phyloP scores from a whole-genome alignment of 1,140 invertebrate genomes.

The Psix sp. region DNA sequence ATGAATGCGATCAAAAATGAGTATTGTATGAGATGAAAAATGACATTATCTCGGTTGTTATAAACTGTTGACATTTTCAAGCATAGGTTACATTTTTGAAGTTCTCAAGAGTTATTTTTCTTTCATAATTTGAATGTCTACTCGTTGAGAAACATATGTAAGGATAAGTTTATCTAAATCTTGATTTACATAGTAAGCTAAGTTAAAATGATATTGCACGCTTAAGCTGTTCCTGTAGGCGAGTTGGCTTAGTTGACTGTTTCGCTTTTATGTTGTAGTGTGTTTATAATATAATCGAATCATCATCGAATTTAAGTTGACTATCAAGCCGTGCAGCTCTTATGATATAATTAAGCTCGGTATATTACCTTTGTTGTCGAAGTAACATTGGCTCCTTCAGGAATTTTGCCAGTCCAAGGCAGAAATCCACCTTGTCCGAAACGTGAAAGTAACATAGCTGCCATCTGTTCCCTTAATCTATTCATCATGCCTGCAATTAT shows the following conservation, averaged over 20 bases:
- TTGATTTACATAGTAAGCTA: slow-evolving; percentile 48
- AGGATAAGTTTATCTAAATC: slow-evolving; percentile 51
- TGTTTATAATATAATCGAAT: slow-evolving; percentile 53
- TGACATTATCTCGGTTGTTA: no score
- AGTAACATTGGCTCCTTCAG: slow-evolving; percentile 78
- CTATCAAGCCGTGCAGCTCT: slow-evolving; percentile 29
- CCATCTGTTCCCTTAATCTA: slow-evolving; percentile 71
- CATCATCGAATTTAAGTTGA: slow-evolving; percentile 52
- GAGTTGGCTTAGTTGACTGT: slow-evolving; percentile 47
- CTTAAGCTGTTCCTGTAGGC: slow-evolving; percentile 37
- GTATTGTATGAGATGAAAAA: no score
- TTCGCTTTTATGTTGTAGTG: slow-evolving; percentile 38
- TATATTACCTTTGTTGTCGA: slow-evolving; percentile 77
- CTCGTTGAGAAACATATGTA: slow-evolving; percentile 39
- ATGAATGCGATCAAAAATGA: no score
- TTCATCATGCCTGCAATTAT: slow-evolving; percentile 73
- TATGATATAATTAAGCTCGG: slow-evolving; percentile 47
- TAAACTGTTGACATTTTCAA: no score
- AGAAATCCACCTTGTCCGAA: slow-evolving; percentile 56
- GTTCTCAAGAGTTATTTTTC: slow-evolving; percentile 35
- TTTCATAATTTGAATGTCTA: slow-evolving; percentile 51
- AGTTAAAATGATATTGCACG: slow-evolving; percentile 36
- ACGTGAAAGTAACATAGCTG: slow-evolving; percentile 61
- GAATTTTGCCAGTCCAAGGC: slow-evolving; percentile 66
- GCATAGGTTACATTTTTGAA: neutral